Evolutionary conservation across 1,140 invertebrate genomes (phyloP).

Genomic region (Anagrus nilaparvatae): DNA sequence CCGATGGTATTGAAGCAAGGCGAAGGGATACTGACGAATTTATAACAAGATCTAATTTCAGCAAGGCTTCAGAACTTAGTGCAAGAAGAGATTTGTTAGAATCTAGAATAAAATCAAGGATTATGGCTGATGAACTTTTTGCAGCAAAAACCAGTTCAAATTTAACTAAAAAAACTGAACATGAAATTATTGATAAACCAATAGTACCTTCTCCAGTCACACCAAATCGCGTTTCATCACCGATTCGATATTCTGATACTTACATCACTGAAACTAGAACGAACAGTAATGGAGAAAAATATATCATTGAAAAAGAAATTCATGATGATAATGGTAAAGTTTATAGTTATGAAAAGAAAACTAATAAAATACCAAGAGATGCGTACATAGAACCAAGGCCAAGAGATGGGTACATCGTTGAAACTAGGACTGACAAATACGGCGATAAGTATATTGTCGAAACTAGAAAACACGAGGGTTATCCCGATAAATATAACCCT

Average conservation of each 20-base stretch:
- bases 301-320: slow-evolving; percentile 37
- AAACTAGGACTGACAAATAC: slow-evolving; percentile 43
- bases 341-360: slow-evolving; percentile 38
- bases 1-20: slow-evolving; percentile 54
- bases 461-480: slow-evolving; percentile 36
- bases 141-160: slow-evolving; percentile 30
- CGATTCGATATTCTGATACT: slow-evolving; percentile 37
- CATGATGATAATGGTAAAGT: slow-evolving; percentile 37
- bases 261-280: slow-evolving; percentile 39
- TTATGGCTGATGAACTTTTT: slow-evolving; percentile 39
- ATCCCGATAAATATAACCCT: slow-evolving; percentile 17
- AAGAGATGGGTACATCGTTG: slow-evolving; percentile 42
- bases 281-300: slow-evolving; percentile 38
- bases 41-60: slow-evolving; percentile 19
- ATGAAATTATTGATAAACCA: slow-evolving; percentile 38
- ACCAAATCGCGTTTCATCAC: slow-evolving; percentile 30
- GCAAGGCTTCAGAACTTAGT: slow-evolving; percentile 49
- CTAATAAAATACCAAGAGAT: slow-evolving; percentile 32
- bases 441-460: slow-evolving; percentile 47
- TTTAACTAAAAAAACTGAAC: slow-evolving; percentile 16
- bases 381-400: slow-evolving; percentile 19
- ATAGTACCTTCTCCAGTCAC: slow-evolving; percentile 38
- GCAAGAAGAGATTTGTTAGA: slow-evolving; percentile 64
- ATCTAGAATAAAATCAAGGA: slow-evolving; percentile 54
- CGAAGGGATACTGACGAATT: slow-evolving; percentile 38